Conservation (phyloP, 2,888 invertebrate species). For the Pimpla rufipes region DNA sequence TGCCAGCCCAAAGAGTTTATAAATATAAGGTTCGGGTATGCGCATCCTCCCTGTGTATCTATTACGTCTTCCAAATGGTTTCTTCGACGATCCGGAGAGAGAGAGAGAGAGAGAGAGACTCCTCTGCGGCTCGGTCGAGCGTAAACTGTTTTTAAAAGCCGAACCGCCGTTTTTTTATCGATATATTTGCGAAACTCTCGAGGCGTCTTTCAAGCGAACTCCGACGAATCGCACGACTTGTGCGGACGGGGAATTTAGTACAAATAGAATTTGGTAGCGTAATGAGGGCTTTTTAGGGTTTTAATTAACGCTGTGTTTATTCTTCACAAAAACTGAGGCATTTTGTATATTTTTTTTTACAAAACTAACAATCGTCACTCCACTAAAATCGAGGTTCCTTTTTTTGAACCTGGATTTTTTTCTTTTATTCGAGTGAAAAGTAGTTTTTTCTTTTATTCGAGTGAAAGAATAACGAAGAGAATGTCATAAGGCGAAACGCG, state of each 20-base stretch:
- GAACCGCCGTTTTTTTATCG: neutral
- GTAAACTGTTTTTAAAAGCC: neutral
- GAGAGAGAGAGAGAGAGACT: neutral
- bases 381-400: too few relatives aligned
- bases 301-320: too few relatives aligned
- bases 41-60: neutral
- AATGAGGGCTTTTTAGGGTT: neutral
- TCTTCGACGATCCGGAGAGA: neutral
- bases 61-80: neutral
- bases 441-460: too few relatives aligned
- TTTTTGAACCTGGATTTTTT: too few relatives aligned
- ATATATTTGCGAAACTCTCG: too few relatives aligned
- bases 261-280: too few relatives aligned
- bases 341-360: too few relatives aligned
- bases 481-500: too few relatives aligned
- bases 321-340: too few relatives aligned
- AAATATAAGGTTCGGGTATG: conserved; percentile 48
- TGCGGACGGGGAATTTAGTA: neutral
- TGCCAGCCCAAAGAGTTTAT: conserved; percentile 59
- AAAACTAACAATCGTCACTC: too few relatives aligned
- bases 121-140: neutral
- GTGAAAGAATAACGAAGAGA: too few relatives aligned
- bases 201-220: neutral
- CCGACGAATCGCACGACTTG: neutral
- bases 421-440: too few relatives aligned